Evolutionary conservation across 1,140 invertebrate species (phyloP).

Genomic region (Drosophila asahinai): DNA sequence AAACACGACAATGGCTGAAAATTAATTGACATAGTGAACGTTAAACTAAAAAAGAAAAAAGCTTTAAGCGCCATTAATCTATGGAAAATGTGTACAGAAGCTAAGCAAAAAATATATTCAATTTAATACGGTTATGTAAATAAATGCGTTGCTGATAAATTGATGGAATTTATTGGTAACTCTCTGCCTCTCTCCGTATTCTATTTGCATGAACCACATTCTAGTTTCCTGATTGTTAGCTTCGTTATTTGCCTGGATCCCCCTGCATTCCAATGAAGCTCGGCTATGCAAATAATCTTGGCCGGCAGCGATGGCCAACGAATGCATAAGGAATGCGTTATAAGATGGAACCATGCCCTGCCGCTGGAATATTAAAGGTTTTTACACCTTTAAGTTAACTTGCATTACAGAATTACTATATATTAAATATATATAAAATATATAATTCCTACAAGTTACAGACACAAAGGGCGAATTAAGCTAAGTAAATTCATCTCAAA

Average conservation of each 20-base stretch:
- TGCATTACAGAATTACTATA: too few relatives aligned
- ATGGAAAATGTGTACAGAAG: neutral
- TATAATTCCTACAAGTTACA: neutral
- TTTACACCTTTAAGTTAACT: too few relatives aligned
- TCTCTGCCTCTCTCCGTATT: too few relatives aligned
- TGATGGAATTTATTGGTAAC: neutral
- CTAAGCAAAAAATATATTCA: neutral
- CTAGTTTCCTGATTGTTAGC: constrained; percentile 1
- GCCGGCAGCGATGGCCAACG: neutral
- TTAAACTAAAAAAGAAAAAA: constrained; percentile 2
- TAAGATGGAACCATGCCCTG: neutral
- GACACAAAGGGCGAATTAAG: too few relatives aligned
- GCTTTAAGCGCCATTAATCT: neutral
- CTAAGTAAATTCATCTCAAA: neutral
- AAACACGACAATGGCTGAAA: constrained; percentile 7
- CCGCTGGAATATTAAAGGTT: neutral
- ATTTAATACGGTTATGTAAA: constrained; percentile 5
- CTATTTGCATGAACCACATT: constrained; percentile 4
- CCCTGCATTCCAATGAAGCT: constrained; percentile 10
- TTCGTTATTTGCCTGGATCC: neutral
- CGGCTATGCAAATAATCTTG: constrained; percentile 24
- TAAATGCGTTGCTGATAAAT: neutral
- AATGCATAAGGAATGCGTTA: neutral
- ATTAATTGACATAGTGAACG: constrained; percentile 16
- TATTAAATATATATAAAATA: too few relatives aligned